Conservation (phyloP, 2,113 vertebrate genomes). For the Dromiciops gliroides region DNA sequence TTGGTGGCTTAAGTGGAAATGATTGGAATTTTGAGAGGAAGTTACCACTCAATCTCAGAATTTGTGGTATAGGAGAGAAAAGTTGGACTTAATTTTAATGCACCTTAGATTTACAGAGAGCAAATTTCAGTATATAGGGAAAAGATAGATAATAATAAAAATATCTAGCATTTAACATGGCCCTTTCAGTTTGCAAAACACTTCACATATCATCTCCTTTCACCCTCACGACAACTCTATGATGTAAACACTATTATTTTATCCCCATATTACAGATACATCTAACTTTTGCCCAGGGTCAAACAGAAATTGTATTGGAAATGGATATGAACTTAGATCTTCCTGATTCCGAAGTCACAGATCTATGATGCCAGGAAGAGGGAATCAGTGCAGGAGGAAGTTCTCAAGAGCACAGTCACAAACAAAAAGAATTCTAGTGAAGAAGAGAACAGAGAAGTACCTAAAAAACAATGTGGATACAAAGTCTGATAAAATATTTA, state of each 20-base stretch:
- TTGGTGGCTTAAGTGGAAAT: neutral
- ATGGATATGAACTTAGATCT: neutral
- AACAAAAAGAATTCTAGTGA: neutral
- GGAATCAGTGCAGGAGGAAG: neutral
- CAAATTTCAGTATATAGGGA: neutral
- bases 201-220: neutral
- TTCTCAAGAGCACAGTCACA: neutral
- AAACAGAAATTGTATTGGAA: neutral
- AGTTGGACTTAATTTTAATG: neutral
- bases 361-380: neutral
- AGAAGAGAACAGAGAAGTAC: neutral
- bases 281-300: neutral
- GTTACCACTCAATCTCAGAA: neutral
- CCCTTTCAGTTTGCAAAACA: neutral
- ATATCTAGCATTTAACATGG: neutral
- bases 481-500: neutral
- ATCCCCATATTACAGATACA: conserved; percentile 24
- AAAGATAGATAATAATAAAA: neutral
- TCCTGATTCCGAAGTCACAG: conserved; percentile 28
- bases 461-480: neutral
- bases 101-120: neutral
- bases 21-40: neutral
- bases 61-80: neutral
- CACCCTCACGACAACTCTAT: neutral
- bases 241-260: conserved; percentile 21